These are phyloP conservation scores for Nymphalis polychloros DNA, from an alignment of 2,888 invertebrate species.

Conservation along the genomic window DNA sequence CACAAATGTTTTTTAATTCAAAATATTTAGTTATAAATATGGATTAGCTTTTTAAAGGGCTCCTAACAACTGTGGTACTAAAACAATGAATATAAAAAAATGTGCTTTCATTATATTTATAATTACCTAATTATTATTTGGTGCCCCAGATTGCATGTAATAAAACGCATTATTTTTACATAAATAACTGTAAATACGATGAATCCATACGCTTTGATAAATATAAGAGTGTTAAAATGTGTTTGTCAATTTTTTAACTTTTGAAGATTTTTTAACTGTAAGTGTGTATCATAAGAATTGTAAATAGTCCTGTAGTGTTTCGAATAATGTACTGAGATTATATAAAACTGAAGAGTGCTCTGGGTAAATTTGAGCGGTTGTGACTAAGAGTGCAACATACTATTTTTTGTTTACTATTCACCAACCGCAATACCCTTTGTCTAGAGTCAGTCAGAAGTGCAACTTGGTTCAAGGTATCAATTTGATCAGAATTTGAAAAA, in stretches of 20 bases:
- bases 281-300: slow-evolving; percentile 59
- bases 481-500: background rate
- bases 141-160: slow-evolving; percentile 75
- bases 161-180: slow-evolving; percentile 60
- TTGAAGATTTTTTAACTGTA: slow-evolving; percentile 61
- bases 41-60: slow-evolving; percentile 22
- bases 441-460: slow-evolving; percentile 27
- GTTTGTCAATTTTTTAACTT: slow-evolving; percentile 78
- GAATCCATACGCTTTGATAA: slow-evolving; percentile 82
- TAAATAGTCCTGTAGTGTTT: slow-evolving; percentile 63
- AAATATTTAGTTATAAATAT: slow-evolving; percentile 6
- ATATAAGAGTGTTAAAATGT: slow-evolving; percentile 76
- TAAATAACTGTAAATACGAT: slow-evolving; percentile 72
- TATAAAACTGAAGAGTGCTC: slow-evolving; percentile 37
- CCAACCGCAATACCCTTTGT: slow-evolving; percentile 22
- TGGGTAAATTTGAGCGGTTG: slow-evolving; percentile 31
- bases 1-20: background rate
- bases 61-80: slow-evolving; percentile 25
- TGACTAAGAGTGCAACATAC: slow-evolving; percentile 32
- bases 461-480: slow-evolving; percentile 11
- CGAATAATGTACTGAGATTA: slow-evolving; percentile 65
- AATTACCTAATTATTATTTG: slow-evolving; percentile 72
- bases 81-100: slow-evolving; percentile 1
- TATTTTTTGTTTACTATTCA: slow-evolving; percentile 25
- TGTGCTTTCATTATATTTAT: slow-evolving; percentile 28